phyloP scores from a whole-genome alignment of 1,140 invertebrate genomes.

The Epicauta chinensis region DNA sequence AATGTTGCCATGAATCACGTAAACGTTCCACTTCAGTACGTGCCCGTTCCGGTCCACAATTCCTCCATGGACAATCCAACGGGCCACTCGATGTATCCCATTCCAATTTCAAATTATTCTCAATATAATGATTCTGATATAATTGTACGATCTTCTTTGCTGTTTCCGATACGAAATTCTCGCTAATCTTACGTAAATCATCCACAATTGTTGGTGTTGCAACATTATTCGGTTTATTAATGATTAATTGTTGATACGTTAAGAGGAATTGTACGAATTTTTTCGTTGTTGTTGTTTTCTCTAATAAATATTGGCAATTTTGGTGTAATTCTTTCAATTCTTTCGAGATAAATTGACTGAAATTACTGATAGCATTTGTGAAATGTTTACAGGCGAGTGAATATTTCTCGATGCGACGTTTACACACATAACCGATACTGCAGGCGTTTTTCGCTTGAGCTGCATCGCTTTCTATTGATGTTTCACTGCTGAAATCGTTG shows the following conservation, averaged over 20 bases:
- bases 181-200: conserved; percentile 24
- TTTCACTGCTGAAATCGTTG: conserved; percentile 70
- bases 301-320: conserved; percentile 44
- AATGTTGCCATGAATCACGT: conserved; percentile 86
- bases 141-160: conserved; percentile 46
- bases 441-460: conserved; percentile 82
- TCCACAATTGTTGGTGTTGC: background rate
- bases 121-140: conserved; percentile 49
- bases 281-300: conserved; percentile 25
- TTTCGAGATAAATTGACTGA: conserved; percentile 52
- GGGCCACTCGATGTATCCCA: conserved; percentile 65
- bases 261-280: background rate
- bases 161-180: conserved; percentile 22
- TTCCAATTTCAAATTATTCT: conserved; percentile 57
- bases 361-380: conserved; percentile 57
- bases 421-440: conserved; percentile 79
- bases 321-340: conserved; percentile 48
- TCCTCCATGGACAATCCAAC: conserved; percentile 59
- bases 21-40: conserved; percentile 70
- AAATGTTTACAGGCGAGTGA: conserved; percentile 58
- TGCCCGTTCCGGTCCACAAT: conserved; percentile 62
- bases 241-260: background rate
- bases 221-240: conserved; percentile 1
- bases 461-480: conserved; percentile 84
- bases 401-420: conserved; percentile 68